Percentiles rank a stretch among this genome's conserved stretches.
Conservation (phyloP, 2,888 invertebrate species). For the Allacma fusca region DNA sequence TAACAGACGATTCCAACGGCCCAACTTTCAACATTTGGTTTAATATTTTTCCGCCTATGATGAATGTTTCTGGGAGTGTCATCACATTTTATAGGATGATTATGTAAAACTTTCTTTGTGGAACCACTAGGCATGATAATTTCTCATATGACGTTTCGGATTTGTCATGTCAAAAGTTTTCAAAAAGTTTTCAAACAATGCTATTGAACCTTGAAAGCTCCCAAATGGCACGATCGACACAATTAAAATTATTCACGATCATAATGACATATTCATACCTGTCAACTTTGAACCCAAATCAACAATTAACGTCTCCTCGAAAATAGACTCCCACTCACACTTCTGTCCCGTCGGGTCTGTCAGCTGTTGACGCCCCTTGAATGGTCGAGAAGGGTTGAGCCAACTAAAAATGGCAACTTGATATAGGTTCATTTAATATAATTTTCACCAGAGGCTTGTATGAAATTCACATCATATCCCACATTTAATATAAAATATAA, state of each 20-base stretch:
- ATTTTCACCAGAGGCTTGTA: no score
- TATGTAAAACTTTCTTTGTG: neutral
- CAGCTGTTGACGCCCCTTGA: no score
- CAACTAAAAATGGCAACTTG: no score
- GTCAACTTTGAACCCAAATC: no score
- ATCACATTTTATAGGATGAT: neutral
- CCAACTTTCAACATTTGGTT: neutral
- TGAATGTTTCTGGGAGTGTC: neutral
- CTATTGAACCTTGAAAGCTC: neutral
- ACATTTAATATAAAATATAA: no score
- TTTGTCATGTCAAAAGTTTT: constrained; percentile 7
- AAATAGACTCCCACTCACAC: no score
- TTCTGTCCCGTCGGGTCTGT: no score
- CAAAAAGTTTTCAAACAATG: neutral
- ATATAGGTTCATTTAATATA: no score
- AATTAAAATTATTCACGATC: neutral
- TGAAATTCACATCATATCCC: no score
- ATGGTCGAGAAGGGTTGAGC: no score
- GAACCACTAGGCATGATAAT: neutral
- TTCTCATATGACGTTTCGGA: neutral
- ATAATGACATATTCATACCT: neutral
- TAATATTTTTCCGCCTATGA: neutral
- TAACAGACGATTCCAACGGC: neutral
- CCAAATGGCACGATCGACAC: neutral
- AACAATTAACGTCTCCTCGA: no score